Base-by-base conservation (phyloP, 1,140 invertebrate species). In the Steinernema khuongi region DNA sequence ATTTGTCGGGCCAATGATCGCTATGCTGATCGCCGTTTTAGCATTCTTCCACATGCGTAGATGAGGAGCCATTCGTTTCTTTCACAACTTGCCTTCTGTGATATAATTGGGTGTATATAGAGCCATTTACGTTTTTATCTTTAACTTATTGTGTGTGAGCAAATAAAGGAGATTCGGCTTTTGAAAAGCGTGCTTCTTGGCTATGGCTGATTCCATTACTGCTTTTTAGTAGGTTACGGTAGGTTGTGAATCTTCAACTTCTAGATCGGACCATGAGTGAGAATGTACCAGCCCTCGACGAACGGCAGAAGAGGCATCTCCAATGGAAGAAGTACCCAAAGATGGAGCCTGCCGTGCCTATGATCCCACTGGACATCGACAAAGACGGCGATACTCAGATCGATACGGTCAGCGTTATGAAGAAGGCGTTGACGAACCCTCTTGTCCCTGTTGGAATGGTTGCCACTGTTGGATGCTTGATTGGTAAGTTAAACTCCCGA, bases 361-460 rank as follows among this genome's bases (percentile, higher is more conserved):
- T 26, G 50, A 60, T 60, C 26, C 50, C 50, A 4, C 4, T 60
- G 50, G 50, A 60, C 50, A 7, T 60, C 11, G 26, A 60, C 22
- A 26, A 60, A 60, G 50, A 26, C 7, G 4, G 14, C 19, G 50
- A 60, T n/a, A 17, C 50, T 11, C 11, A 17, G 14, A 26, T 60
- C 4, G 50, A 60, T 22, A 60, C 14, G 4, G 36, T 43, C 2
- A 77, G 68, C 11, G 60, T 70, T 33, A 41, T 79, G 26, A 72
- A 77, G 50, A 76, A 77, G 69, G 77, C 77, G 26, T 68, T 79
- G 30, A 68, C 50, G 30, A 81, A 81, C 74, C 79, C 79, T 14
- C 70, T 81, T 4, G 80, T 81, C 7, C 79, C 79, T 18, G 26
- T 81, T 26, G 79, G 79, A 14, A 81, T 81, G 79, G 19, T 79